Base-by-base conservation (phyloP, 2,113 vertebrate genomes). In the Dromas ardeola region DNA sequence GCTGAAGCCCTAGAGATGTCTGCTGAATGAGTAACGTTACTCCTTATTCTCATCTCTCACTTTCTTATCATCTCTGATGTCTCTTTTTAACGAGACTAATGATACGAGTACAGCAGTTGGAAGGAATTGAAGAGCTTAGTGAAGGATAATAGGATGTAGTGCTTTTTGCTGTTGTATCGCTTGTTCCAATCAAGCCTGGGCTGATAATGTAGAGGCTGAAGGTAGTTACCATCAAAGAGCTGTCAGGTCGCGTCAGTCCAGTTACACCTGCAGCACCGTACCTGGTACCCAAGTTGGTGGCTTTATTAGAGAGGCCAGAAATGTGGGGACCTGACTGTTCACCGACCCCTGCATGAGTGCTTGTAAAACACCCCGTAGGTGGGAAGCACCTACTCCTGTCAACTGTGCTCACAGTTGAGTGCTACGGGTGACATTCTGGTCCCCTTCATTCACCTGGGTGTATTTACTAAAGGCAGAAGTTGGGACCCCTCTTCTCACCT, bases 401-500 rank as follows among this genome's bases (percentile, higher is more conserved):
- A 69, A 2, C 38, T 0, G 0, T 23, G 27, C 1, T 0, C 40
- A 72, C 34, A 47, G 17, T 13, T 40, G 18, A 25, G 40, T 53
- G 2, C 47, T 38, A 1, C 0, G 3, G 59, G 29, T 69, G 52
- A 10, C 6, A 2, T 55, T 67, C 43, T 30, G 40, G 36, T 63
- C 53, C 18, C 58, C 40, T 65, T 65, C 15, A 2, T 43, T 56
- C 34, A 27, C 20, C 43, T 4, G 10, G 4, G 3, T 53, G 7
- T 58, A 26, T 59, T 78, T 62, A 53, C 26, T 81, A 56, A 73
- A 42, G 65, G 38, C 26, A 56, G 63, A 85, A 38, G 27, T 53
- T 1, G 0, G 26, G 32, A 26, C 27, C 5, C 8, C 3, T 91
- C 3, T 1, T 47, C 56, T 49, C 1, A 1, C 13, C 42, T 0